Evolutionary conservation across 1,140 invertebrate species (phyloP).

Genomic region (Drosophila arawakana): DNA sequence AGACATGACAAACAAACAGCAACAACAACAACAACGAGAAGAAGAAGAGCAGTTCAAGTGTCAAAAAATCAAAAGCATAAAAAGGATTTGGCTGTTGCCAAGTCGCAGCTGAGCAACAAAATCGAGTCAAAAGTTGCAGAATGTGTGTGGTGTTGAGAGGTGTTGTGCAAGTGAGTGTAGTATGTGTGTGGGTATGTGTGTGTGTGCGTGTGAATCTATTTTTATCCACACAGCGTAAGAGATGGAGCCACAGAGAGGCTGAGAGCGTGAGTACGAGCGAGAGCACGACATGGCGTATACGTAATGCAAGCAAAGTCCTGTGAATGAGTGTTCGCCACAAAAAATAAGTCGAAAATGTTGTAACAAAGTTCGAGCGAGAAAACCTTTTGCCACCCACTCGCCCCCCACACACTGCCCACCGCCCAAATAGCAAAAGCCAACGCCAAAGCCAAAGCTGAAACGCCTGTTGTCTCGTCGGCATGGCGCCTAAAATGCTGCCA

Average conservation of each 20-base stretch:
- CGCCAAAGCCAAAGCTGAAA: constrained; percentile 57
- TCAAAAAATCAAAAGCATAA: constrained; percentile 83
- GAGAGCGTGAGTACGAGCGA: constrained; percentile 6
- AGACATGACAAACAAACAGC: constrained; percentile 45
- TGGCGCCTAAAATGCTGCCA: constrained; percentile 82
- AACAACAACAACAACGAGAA: constrained; percentile 38
- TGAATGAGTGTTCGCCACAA: constrained; percentile 63
- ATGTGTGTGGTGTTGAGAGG: not conserved
- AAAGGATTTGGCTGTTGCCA: constrained; percentile 82
- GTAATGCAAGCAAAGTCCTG: constrained; percentile 60
- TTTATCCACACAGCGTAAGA: constrained; percentile 48
- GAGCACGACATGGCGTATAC: constrained; percentile 61
- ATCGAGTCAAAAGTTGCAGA: constrained; percentile 21
- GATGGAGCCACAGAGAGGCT: not conserved
- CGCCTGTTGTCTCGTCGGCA: constrained; percentile 80
- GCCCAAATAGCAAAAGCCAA: constrained; percentile 11
- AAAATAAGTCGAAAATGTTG: constrained; percentile 70
- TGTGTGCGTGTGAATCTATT: constrained; percentile 66
- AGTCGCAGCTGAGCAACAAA: constrained; percentile 45
- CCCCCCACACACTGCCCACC: constrained; percentile 1
- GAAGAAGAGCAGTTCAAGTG: constrained; percentile 51
- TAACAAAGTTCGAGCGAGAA: constrained; percentile 71
- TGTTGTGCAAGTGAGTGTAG: not conserved
- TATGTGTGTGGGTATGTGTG: not conserved
- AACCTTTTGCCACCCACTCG: constrained; percentile 69